Base-by-base conservation (phyloP, 2,797 vertebrate genomes). In the Setipinna tenuifilis region DNA sequence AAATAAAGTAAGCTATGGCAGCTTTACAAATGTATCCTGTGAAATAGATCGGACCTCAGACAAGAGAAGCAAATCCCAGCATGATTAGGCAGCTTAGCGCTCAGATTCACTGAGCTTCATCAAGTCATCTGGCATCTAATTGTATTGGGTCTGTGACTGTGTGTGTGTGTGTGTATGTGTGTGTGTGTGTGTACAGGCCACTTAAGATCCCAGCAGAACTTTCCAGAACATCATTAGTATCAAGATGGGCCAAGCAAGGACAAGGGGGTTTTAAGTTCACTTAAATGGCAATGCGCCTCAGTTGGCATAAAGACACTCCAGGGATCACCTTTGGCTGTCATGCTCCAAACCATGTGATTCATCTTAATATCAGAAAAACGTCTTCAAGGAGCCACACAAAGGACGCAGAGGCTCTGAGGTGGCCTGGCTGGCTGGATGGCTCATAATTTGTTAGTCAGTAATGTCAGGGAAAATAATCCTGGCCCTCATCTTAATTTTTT, bases 141-240 rank as follows among this genome's bases (percentile, higher is more conserved):
- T 44, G 71, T 44, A 41, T 19, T 41, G 16, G 7, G 68, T 75
- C 68, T 75, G 68, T 19, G 68, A 3, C 16, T 54, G 50, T 54
- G 50, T 54, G 50, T 54, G 50, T 54, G 50, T 54, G 50, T 54
- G 50, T 54, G 50, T 54, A 7, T 54, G 50, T 54, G 50, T 54
- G 50, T 28, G 68, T 44, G 71, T 78, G 7, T 44, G 19, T 44
- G 71, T n/a, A 78, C 17, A 17, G 35, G 35, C 71, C 71, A 78
- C 71, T 78, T 78, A 44, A 78, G 71, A 78, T 41, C 35, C 35
- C 35, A 78, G 35, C 17, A 41, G 71, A 78, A 78, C 71, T 78
- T 78, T 78, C 35, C 31, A 44, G 75, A 81, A 86, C 83, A 87
- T 85, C 81, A 87, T 87, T 87, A 87, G 83, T 23, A 16, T 83